Evolutionary conservation across 2,888 invertebrate species (phyloP).

Genomic region (Rosalia funebris): DNA sequence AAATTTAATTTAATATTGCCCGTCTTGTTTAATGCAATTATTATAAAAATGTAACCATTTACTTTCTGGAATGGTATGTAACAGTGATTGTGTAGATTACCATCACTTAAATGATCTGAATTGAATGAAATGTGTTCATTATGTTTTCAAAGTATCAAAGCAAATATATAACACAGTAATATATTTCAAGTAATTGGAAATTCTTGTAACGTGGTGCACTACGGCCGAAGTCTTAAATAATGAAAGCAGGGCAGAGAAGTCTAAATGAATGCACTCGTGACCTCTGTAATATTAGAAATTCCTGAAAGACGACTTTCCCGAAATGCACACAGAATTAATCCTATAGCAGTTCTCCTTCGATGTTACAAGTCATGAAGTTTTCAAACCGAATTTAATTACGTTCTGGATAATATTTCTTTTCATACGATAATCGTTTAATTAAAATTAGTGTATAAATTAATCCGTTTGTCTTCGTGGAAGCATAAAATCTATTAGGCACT

Average conservation of each 20-base stretch:
- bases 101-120: no score
- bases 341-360: constrained; percentile 32
- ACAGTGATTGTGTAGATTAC: no score
- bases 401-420: constrained; percentile 53
- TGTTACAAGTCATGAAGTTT: constrained; percentile 48
- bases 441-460: constrained; percentile 56
- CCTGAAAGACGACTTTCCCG: constrained; percentile 31
- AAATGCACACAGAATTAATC: constrained; percentile 48
- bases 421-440: constrained; percentile 58
- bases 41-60: no score
- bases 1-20: no score
- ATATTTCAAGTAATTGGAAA: constrained; percentile 33
- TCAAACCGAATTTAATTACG: constrained; percentile 53
- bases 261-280: constrained; percentile 29
- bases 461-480: constrained; percentile 49
- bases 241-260: constrained; percentile 25
- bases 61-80: no score
- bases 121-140: no score
- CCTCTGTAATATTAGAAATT: constrained; percentile 48
- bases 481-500: constrained; percentile 50
- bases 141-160: no score
- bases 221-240: constrained; percentile 32
- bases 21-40: no score
- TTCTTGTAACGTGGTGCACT: constrained; percentile 30
- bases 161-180: constrained; percentile 15